These are phyloP conservation scores for Platyrinchus mystaceus DNA, from an alignment of 2,797 vertebrate genomes.

Conservation along the genomic window DNA sequence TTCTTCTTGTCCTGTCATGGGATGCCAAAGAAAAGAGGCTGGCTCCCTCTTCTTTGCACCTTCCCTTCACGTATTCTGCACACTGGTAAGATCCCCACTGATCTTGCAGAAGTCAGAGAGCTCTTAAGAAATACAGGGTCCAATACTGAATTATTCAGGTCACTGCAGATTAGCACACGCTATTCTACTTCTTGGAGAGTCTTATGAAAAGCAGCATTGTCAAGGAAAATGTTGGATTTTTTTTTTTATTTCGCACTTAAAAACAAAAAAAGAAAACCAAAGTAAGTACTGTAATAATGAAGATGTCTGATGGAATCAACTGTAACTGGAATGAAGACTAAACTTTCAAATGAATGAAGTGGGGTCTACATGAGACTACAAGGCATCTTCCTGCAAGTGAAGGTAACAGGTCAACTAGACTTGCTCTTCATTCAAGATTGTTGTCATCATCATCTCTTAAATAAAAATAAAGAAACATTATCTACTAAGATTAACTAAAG, in stretches of 20 bases:
- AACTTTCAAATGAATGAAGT: not conserved
- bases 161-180: not conserved
- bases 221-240: not conserved
- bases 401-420: not conserved
- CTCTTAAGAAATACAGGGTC: not conserved
- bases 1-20: not conserved
- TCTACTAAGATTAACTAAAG: not conserved
- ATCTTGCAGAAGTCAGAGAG: not conserved
- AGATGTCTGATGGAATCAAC: not conserved
- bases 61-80: not conserved
- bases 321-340: not conserved
- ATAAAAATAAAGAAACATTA: not conserved
- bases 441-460: not conserved
- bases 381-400: not conserved
- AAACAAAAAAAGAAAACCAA: not conserved
- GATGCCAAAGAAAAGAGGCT: not conserved
- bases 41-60: not conserved
- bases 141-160: not conserved
- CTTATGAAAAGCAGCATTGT: not conserved
- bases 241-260: not conserved
- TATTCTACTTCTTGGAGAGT: not conserved
- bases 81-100: accelerated
- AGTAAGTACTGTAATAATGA: not conserved
- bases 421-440: not conserved
- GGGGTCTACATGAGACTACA: not conserved